Evolutionary conservation across 2,113 vertebrate species (phyloP).

Genomic region (Parotia lawesii): DNA sequence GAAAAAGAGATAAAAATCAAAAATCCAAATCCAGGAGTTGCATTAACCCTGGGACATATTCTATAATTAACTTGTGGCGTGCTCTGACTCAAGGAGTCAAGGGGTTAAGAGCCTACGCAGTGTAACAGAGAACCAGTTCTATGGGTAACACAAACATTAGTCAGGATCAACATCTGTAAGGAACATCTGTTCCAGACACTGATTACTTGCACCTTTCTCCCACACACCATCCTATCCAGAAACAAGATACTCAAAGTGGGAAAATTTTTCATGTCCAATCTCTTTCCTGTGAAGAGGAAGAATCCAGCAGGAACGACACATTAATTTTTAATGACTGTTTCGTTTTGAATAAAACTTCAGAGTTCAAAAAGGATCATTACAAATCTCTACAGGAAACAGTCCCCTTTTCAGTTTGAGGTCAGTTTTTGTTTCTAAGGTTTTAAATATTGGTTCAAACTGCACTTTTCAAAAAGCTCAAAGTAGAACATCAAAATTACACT

Average conservation of each 20-base stretch:
- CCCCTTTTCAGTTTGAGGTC: not conserved
- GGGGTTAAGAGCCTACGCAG: not conserved
- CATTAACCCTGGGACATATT: not conserved
- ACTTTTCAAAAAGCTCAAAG: not conserved
- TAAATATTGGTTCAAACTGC: not conserved
- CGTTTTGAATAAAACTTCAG: not conserved
- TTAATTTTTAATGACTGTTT: not conserved
- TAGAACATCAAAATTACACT: not conserved
- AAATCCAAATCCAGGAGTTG: not conserved
- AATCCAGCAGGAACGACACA: not conserved
- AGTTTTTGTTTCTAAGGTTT: not conserved
- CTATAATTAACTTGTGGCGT: not conserved
- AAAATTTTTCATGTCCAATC: not conserved
- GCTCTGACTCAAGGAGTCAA: not conserved
- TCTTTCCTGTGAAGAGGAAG: not conserved
- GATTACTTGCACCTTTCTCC: not conserved
- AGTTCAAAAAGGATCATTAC: not conserved
- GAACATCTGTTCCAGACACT: not conserved
- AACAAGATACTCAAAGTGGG: not conserved
- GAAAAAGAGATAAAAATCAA: not conserved
- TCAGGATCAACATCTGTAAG: not conserved
- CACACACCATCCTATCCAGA: not conserved
- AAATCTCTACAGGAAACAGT: not conserved
- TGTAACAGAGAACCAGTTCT: not conserved
- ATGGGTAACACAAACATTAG: not conserved